Evolutionary conservation across 1,140 invertebrate genomes (phyloP).

Genomic region (Pogonus chalceus): DNA sequence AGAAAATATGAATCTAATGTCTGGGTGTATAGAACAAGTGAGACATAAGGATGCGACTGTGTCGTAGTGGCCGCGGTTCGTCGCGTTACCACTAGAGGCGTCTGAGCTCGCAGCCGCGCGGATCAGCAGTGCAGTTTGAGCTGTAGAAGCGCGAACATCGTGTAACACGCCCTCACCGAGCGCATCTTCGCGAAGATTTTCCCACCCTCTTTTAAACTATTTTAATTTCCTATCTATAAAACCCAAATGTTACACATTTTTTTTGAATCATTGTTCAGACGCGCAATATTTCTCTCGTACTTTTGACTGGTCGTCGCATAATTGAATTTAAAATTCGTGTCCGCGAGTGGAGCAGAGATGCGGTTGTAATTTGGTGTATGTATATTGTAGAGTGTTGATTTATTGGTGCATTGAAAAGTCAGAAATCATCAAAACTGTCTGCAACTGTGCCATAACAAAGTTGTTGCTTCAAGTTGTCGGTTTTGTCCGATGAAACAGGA

Average conservation of each 20-base stretch:
- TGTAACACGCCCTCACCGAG: neutral
- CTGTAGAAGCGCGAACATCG: conserved; percentile 2
- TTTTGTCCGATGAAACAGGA: conserved; percentile 4
- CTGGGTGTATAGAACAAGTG: neutral
- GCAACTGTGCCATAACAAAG: neutral
- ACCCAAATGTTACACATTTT: too few relatives aligned
- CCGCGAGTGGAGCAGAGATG: too few relatives aligned
- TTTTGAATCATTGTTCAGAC: neutral
- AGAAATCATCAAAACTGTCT: too few relatives aligned
- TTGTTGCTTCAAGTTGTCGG: too few relatives aligned
- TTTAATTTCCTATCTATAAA: too few relatives aligned
- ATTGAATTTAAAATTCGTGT: too few relatives aligned
- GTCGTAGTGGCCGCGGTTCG: neutral
- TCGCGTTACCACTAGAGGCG: neutral
- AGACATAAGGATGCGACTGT: neutral
- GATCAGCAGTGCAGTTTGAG: conserved; percentile 6
- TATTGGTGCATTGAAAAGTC: too few relatives aligned
- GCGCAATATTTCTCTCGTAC: neutral
- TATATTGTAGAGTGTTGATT: too few relatives aligned
- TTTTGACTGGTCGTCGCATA: neutral
- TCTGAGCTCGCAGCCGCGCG: neutral
- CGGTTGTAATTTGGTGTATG: too few relatives aligned
- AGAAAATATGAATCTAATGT: too few relatives aligned
- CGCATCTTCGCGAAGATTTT: too few relatives aligned
- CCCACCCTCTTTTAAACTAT: too few relatives aligned